Evolutionary conservation across 2,113 vertebrate genomes (phyloP), one percentile per base, ranked within the genome.

Genomic region (Cyanoliseus patagonus): DNA sequence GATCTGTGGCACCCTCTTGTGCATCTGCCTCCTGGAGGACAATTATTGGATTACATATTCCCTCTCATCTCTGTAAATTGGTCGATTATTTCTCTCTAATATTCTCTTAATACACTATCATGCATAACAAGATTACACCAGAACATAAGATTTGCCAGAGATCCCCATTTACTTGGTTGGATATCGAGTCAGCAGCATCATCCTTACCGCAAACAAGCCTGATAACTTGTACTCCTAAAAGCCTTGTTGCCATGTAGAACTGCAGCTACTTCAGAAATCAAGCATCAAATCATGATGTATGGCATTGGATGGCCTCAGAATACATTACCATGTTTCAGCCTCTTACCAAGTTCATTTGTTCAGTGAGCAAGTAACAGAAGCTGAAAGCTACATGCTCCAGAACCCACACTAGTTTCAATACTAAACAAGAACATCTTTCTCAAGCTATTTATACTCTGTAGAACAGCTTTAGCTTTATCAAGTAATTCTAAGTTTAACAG

Each of bases 391-490:
- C 91, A 82, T 52, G 4, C 88, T 78, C 88, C 95, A n/a, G 84
- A 92, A 66, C 13, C 69, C 31, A 68, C 77, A 39, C 51, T 81
- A 17, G 72, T 96, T 82, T 93, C 47, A 42, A 39, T 10, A 31
- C 77, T 41, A 73, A 94, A 67, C 72, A 70, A 1, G 9, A 85
- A 67, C 72, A 69, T 88, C 88, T 86, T 92, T 75, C 83, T 68
- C 83, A 1, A 64, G 94, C 85, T 96, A 86, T 94, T 93, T 97
- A 86, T 93, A 75, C 12, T 62, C 86, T 81, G 52, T 6, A 82
- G 80, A 86, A 78, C 83, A 94, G 90, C 73, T 91, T 84, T 37
- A 41, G 72, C 73, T 39, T 84, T 49, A 94, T 30, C 83, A 44
- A 82, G 76, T 37, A 31, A 88, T 41, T 94, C 82, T 33, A 79